A percentile compares a stretch with the other conserved stretches of the same genome.
Evolutionary conservation across 2,113 vertebrate genomes (phyloP).

Genomic region (Chamaetylas fuelleborni): DNA sequence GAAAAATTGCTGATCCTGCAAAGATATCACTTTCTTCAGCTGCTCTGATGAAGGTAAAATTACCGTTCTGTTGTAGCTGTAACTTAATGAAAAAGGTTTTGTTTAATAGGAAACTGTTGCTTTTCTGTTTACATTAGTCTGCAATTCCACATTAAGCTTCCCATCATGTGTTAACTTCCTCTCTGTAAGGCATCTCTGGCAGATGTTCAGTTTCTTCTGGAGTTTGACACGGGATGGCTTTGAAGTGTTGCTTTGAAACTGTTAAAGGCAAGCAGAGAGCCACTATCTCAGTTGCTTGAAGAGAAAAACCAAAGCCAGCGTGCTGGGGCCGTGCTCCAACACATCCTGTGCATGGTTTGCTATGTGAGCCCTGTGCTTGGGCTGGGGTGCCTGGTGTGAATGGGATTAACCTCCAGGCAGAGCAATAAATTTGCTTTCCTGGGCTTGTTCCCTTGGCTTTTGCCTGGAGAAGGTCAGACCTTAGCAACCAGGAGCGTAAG

Average conservation of each 20-base stretch:
- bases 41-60: not conserved
- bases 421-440: not conserved
- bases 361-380: not conserved
- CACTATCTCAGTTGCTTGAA: not conserved
- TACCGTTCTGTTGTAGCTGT: not conserved
- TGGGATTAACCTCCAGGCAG: not conserved
- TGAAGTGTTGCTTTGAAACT: not conserved
- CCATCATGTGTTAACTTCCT: not conserved
- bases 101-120: not conserved
- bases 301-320: not conserved
- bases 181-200: not conserved
- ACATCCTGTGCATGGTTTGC: not conserved
- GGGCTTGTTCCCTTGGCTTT: not conserved
- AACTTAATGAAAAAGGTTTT: not conserved
- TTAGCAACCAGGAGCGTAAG: not conserved
- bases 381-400: not conserved
- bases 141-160: not conserved
- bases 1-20: not conserved
- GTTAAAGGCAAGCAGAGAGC: not conserved
- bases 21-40: not conserved
- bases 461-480: not conserved
- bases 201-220: not conserved
- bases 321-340: not conserved
- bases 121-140: not conserved
- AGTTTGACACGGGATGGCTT: not conserved